Evolutionary conservation across 2,888 invertebrate genomes (phyloP).

Genomic region (Meta bourneti): DNA sequence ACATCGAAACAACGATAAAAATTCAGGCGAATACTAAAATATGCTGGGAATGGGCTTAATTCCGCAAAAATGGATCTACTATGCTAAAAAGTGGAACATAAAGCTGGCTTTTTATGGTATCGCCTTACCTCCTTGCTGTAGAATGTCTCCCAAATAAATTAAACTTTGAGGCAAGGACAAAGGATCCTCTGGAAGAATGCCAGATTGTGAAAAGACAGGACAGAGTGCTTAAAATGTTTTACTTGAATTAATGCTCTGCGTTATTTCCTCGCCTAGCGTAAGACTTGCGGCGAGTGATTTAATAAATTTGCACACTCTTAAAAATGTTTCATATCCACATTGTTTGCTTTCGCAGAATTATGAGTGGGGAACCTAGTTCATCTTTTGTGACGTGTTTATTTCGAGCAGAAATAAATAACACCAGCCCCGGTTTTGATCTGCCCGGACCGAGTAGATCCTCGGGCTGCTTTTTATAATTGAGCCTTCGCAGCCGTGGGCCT

Average conservation of each 20-base stretch:
- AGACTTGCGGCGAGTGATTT: conserved; percentile 33
- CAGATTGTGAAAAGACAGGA: conserved; percentile 26
- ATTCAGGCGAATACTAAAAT: conserved; percentile 24
- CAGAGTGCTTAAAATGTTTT: conserved; percentile 60
- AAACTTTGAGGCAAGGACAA: conserved; percentile 36
- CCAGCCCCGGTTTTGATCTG: too few species aligned
- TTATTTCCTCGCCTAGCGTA: conserved; percentile 43
- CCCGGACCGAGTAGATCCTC: too few species aligned
- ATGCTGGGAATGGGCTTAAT: conserved; percentile 45
- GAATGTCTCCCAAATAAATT: conserved; percentile 32
- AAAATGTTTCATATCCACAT: conserved; percentile 40
- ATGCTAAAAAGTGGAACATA: conserved; percentile 39
- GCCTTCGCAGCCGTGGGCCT: not conserved
- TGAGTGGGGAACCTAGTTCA: not conserved
- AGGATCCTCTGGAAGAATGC: conserved; percentile 30
- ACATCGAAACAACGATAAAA: conserved; percentile 28
- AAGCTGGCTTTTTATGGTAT: conserved; percentile 49
- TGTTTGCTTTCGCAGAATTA: conserved; percentile 42
- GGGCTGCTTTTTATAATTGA: not conserved
- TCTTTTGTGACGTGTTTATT: conserved; percentile 40
- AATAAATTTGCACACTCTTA: conserved; percentile 48
- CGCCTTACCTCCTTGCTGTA: conserved; percentile 10
- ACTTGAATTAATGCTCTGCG: conserved; percentile 42
- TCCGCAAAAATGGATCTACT: conserved; percentile 44
- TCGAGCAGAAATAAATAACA: conserved; percentile 18